Conservation (phyloP, 2,888 invertebrate species). For the Tanypteryx hageni region DNA sequence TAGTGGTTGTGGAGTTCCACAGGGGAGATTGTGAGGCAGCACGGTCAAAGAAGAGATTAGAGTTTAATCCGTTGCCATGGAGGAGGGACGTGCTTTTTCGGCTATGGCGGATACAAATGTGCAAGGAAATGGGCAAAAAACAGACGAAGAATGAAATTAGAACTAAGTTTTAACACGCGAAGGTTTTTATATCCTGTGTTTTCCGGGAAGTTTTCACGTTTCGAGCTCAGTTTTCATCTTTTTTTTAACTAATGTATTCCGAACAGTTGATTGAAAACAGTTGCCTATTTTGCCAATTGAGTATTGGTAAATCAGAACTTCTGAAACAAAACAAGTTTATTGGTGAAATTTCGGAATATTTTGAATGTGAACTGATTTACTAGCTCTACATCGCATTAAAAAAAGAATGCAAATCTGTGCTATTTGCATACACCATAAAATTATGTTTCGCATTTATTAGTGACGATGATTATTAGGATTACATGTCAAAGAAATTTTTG, state of each 20-base stretch:
- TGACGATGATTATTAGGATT: no score
- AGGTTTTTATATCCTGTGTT: background rate
- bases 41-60: background rate
- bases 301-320: no score
- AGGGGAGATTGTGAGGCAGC: background rate
- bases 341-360: no score
- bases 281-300: no score
- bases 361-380: no score
- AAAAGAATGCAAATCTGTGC: no score
- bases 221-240: background rate
- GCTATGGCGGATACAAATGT: background rate
- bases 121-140: background rate
- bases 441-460: no score
- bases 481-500: no score
- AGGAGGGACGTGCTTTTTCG: constrained; percentile 9
- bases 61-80: constrained; percentile 55
- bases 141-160: background rate
- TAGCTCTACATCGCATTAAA: no score
- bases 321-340: no score
- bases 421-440: no score
- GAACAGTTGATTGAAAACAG: background rate
- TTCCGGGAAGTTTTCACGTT: background rate
- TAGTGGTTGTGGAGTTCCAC: constrained; percentile 48
- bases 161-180: constrained; percentile 1
- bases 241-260: background rate